These are phyloP conservation scores for Drosophila hydei DNA, from an alignment of 1,140 invertebrate genomes.

Conservation along the genomic window DNA sequence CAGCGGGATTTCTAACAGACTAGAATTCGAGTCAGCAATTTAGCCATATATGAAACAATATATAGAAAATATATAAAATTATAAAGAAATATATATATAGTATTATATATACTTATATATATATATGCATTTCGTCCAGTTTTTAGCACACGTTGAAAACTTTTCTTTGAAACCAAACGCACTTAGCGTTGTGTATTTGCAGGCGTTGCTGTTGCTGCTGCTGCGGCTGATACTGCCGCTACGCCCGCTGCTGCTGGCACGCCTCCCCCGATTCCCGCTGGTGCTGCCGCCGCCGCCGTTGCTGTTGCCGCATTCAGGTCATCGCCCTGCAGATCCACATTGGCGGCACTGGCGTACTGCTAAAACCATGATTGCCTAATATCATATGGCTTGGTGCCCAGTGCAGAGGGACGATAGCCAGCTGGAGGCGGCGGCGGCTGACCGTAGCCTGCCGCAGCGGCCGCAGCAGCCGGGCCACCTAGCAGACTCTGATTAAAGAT, in stretches of 20 bases:
- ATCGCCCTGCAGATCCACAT: constrained; percentile 75
- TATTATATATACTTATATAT: not conserved
- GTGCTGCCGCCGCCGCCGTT: constrained; percentile 22
- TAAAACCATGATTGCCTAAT: constrained; percentile 83
- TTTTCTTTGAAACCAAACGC: constrained; percentile 12
- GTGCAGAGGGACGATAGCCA: constrained; percentile 85
- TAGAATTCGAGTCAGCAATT: constrained; percentile 71
- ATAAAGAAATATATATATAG: not conserved
- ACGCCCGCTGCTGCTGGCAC: constrained; percentile 10
- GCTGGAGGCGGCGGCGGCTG: constrained; percentile 86
- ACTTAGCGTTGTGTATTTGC: constrained; percentile 21
- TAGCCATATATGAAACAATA: constrained; percentile 14
- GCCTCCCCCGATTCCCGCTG: constrained; percentile 2
- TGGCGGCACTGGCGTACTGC: constrained; percentile 82
- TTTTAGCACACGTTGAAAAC: constrained; percentile 14
- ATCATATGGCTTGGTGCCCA: constrained; percentile 89
- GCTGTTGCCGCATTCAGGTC: constrained; percentile 67
- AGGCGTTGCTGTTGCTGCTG: not conserved
- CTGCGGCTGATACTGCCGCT: constrained; percentile 5
- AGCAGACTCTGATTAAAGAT: constrained; percentile 86
- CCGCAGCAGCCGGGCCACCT: constrained; percentile 83
- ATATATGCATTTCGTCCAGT: not conserved
- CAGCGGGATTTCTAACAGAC: constrained; percentile 31
- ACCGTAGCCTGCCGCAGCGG: constrained; percentile 84
- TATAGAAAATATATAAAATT: not conserved